phyloP scores from a whole-genome alignment of 2,797 vertebrate species.

The Vireo griseus region DNA sequence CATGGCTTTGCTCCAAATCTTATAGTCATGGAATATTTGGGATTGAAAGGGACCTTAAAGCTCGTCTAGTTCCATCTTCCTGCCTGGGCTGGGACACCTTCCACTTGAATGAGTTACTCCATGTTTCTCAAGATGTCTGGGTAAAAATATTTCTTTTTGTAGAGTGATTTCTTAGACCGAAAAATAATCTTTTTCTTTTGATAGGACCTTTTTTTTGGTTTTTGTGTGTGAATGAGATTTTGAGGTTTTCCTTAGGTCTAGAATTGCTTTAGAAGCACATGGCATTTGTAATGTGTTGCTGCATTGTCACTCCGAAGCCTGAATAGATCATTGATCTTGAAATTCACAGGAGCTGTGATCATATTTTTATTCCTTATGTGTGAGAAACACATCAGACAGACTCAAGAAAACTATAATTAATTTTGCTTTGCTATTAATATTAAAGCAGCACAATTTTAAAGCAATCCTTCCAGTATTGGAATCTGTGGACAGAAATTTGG shows the following conservation, averaged over 20 bases:
- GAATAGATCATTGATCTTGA: neutral
- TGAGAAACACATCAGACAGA: neutral
- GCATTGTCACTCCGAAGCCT: neutral
- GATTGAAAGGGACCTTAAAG: neutral
- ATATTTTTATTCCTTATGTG: neutral
- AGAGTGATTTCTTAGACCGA: neutral
- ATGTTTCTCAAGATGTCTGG: neutral
- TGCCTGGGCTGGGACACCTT: neutral
- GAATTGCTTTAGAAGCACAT: neutral
- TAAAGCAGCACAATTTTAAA: neutral
- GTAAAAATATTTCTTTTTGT: neutral
- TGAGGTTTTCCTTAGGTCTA: neutral
- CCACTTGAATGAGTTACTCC: neutral
- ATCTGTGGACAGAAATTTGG: neutral
- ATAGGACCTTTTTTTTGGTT: neutral
- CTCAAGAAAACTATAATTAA: neutral
- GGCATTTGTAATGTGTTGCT: neutral
- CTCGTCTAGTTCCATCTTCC: fast-evolving
- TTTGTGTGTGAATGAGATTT: neutral
- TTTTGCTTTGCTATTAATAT: neutral
- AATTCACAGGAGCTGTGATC: neutral
- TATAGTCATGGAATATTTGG: neutral
- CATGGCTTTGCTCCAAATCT: neutral
- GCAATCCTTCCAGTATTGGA: neutral
- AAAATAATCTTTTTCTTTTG: neutral